Conservation (phyloP, 1,140 invertebrate species). For the Oncopeltus fasciatus region DNA sequence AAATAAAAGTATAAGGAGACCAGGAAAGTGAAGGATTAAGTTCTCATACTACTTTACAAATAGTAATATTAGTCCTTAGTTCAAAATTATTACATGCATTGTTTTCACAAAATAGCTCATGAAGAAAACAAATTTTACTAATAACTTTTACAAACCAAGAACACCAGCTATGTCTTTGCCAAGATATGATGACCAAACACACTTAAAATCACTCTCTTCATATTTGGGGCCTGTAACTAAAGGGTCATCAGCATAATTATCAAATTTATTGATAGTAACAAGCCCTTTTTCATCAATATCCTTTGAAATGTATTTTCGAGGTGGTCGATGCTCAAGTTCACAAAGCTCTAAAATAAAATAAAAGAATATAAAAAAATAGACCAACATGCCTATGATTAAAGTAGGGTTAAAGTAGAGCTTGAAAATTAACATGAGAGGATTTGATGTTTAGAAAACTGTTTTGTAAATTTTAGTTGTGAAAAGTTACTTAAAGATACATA, state of each 20-base stretch:
- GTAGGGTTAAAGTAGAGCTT: too few species aligned
- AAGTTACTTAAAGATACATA: too few species aligned
- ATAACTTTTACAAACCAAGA: constrained; percentile 37
- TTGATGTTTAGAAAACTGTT: too few species aligned
- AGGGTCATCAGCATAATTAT: constrained; percentile 52
- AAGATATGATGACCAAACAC: constrained; percentile 39
- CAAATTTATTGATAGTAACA: constrained; percentile 31
- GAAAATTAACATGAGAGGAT: too few species aligned
- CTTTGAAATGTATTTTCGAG: constrained; percentile 42
- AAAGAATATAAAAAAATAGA: background rate
- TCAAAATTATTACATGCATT: background rate
- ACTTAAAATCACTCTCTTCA: constrained; percentile 43
- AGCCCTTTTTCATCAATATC: constrained; percentile 41
- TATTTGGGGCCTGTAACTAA: constrained; percentile 61
- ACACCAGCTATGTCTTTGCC: constrained; percentile 52
- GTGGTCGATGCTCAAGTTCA: constrained; percentile 43
- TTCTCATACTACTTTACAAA: background rate
- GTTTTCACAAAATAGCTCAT: background rate
- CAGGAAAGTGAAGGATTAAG: background rate
- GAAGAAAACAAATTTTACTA: background rate
- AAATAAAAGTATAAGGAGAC: background rate
- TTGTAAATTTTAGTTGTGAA: too few species aligned
- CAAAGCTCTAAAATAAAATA: constrained; percentile 38
- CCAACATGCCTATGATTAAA: too few species aligned
- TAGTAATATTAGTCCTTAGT: background rate